Evolutionary conservation across 2,888 invertebrate species (phyloP).

Genomic region (Sphinx pinastri): DNA sequence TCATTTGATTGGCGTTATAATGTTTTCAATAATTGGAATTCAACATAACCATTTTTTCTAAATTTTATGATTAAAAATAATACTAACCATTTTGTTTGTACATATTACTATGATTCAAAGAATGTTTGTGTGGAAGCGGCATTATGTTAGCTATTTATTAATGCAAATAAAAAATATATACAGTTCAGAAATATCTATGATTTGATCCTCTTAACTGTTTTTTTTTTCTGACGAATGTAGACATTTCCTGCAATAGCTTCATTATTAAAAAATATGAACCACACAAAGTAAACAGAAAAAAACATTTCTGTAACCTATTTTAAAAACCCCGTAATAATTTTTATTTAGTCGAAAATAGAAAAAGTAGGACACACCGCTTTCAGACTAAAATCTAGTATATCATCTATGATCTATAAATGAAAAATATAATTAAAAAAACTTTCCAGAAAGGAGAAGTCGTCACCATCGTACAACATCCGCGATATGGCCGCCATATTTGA

Average conservation of each 20-base stretch:
- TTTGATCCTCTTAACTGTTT: too few species aligned
- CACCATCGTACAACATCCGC: constrained; percentile 89
- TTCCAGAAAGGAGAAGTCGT: constrained; percentile 86
- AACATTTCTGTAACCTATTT: too few species aligned
- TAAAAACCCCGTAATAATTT: too few species aligned
- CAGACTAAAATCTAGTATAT: neutral
- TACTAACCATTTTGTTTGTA: neutral
- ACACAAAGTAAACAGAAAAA: too few species aligned
- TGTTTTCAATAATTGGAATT: constrained; percentile 15
- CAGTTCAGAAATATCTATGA: neutral
- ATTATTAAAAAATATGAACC: too few species aligned
- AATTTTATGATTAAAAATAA: constrained; percentile 17
- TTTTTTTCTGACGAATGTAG: too few species aligned
- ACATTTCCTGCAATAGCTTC: too few species aligned
- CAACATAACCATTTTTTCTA: constrained; percentile 22
- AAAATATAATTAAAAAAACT: constrained; percentile 1
- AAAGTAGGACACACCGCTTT: neutral
- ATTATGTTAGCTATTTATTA: neutral
- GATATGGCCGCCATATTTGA: constrained; percentile 94
- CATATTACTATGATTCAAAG: neutral
- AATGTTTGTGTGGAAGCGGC: neutral
- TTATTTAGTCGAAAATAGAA: neutral
- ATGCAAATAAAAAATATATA: neutral
- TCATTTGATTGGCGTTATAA: constrained; percentile 18
- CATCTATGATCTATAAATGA: neutral